Evolutionary conservation across 2,797 vertebrate genomes (phyloP), one percentile per base, ranked within the genome.

Genomic region (Anniella stebbinsi): DNA sequence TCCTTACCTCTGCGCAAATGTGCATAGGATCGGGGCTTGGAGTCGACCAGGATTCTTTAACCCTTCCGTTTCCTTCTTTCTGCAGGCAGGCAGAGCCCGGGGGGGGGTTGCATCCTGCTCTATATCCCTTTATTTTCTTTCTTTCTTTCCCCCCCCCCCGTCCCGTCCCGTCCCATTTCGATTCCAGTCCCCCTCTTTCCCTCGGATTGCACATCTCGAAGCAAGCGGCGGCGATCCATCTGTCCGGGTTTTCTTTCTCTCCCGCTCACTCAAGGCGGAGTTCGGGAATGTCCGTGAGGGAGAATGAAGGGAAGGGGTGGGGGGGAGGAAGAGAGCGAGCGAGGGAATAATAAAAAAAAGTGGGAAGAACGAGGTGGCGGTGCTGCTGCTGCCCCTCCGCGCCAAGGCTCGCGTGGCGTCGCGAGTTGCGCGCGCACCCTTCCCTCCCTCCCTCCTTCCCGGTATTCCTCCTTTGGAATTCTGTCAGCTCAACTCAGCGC

Each of bases 201-300:
- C 7, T 41, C 48, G 70, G 12, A 73, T 60, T 81, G 3, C n/a
- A 7, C 60, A 54, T 63, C 28, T n/a, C 57, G 28, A 70, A 36
- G 48, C 21, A 3, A 54, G 48, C 21, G 41, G 48, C 25, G 28
- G 10, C 25, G 25, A 12, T 33, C 23, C 10, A 2, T 10, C 51
- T 6, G 25, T 57, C 89, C 87, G 73, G 54, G 75, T 84, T 70
- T 91, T 85, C 48, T 30, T 57, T 48, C 80, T 54, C 30, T 25
- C 82, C 38, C 67, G 12, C 23, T 3, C 69, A 11, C 30, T 69
- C 80, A 36, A 28, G 86, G 75, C n/a, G 82, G 30, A 72, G 73
- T 72, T 66, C 72, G 78, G 89, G 89, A 82, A 87, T 87, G 78
- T 69, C 63, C 38, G 69, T 25, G 41, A 41, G 21, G 23, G 12